phyloP scores from a whole-genome alignment of 2,113 vertebrate species.

The Heloderma charlesbogerti region DNA sequence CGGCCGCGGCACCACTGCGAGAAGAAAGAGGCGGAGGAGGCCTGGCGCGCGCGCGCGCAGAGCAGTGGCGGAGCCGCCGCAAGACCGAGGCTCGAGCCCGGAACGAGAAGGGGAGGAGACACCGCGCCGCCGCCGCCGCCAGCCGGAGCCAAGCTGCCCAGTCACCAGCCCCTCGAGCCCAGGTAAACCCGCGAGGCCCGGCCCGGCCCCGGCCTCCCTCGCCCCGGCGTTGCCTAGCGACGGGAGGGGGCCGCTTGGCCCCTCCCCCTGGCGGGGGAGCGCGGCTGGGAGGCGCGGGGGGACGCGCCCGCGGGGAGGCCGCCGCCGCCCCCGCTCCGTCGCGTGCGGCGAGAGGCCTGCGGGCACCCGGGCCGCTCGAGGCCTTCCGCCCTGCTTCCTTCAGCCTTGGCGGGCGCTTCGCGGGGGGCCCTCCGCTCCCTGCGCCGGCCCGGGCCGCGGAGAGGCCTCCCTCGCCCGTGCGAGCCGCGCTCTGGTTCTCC shows the following conservation, averaged over 20 bases:
- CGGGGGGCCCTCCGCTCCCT: not conserved
- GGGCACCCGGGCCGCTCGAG: not conserved
- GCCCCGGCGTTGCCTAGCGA: not conserved
- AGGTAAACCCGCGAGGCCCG: conserved; percentile 60
- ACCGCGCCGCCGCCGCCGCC: conserved; percentile 37
- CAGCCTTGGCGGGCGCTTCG: not conserved
- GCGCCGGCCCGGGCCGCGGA: too few relatives aligned
- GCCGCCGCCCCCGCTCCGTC: not conserved
- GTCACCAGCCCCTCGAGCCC: conserved; percentile 70
- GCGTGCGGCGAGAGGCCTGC: not conserved
- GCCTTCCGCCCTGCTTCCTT: not conserved
- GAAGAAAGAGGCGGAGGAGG: not conserved
- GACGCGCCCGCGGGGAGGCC: not conserved
- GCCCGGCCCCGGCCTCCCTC: not conserved
- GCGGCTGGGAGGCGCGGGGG: too few relatives aligned
- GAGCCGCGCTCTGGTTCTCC: not conserved
- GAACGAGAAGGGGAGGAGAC: conserved; percentile 38
- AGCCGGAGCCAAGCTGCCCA: conserved; percentile 72
- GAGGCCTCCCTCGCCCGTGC: not conserved
- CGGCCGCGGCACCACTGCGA: not conserved
- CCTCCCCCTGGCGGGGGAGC: accelerated
- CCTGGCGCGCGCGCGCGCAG: conserved; percentile 42
- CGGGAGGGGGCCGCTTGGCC: not conserved
- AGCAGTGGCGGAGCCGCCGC: conserved; percentile 35
- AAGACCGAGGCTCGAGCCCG: conserved; percentile 1